Evolutionary conservation across 2,888 invertebrate species (phyloP).

Genomic region (Thymelicus lineola): DNA sequence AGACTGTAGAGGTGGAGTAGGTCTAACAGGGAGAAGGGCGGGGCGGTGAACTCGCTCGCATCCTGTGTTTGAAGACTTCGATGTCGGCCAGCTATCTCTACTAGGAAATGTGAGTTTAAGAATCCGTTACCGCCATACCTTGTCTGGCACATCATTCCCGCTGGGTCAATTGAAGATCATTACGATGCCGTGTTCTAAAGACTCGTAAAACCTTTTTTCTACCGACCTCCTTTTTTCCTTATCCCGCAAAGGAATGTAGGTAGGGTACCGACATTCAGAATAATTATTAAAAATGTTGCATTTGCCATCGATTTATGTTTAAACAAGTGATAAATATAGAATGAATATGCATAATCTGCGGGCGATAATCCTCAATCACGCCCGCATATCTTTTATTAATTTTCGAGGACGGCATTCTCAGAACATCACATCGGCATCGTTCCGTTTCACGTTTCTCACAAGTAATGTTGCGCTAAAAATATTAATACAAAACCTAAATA

Average conservation of each 20-base stretch:
- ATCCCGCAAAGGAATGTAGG: constrained; percentile 14
- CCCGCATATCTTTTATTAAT: constrained; percentile 67
- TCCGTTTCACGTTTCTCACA: constrained; percentile 9
- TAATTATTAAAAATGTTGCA: constrained; percentile 31
- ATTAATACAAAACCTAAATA: constrained; percentile 19
- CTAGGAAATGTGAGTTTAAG: constrained; percentile 81
- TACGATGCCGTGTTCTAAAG: constrained; percentile 31
- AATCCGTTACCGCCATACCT: constrained; percentile 73
- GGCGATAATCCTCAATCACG: constrained; percentile 71
- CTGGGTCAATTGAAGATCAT: constrained; percentile 69
- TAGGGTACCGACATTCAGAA: background rate
- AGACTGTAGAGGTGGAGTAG: constrained; percentile 56
- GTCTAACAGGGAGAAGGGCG: constrained; percentile 63
- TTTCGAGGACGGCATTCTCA: constrained; percentile 64
- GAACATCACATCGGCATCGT: constrained; percentile 41
- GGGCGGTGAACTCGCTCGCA: constrained; percentile 69
- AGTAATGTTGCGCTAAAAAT: constrained; percentile 19
- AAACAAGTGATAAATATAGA: constrained; percentile 35
- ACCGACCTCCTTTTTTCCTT: constrained; percentile 31
- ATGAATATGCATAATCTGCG: constrained; percentile 73
- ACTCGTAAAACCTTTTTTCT: constrained; percentile 26
- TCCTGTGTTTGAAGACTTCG: constrained; percentile 74
- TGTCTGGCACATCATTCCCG: constrained; percentile 61
- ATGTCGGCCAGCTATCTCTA: constrained; percentile 74
- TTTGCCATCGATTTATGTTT: constrained; percentile 45